These are phyloP conservation scores for Alces alces DNA, from an alignment of 2,113 vertebrate genomes.

Conservation along the genomic window DNA sequence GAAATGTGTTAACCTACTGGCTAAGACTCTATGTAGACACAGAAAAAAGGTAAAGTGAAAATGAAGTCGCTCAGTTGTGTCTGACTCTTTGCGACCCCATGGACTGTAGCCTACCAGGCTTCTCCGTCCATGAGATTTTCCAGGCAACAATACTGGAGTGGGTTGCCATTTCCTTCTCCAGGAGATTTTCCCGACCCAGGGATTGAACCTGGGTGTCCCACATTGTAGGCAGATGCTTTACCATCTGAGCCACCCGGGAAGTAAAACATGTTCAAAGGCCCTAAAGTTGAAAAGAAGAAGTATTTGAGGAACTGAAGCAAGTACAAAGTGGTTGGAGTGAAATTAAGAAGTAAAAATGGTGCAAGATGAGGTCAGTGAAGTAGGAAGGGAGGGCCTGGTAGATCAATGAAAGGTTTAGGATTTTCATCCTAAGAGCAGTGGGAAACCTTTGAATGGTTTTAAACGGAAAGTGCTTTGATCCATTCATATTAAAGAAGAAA, in stretches of 20 bases:
- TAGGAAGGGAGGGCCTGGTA: not conserved
- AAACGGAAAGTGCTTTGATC: not conserved
- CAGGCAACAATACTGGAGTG: too few species aligned
- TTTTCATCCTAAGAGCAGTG: not conserved
- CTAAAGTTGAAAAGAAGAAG: not conserved
- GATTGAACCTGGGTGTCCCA: too few species aligned
- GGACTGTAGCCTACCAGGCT: too few species aligned
- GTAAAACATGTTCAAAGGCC: not conserved
- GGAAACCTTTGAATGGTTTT: not conserved
- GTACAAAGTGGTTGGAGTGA: not conserved
- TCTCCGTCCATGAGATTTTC: too few species aligned
- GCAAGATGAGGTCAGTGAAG: not conserved
- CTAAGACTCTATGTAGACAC: not conserved
- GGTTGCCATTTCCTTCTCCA: too few species aligned
- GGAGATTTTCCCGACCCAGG: too few species aligned
- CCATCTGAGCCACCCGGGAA: too few species aligned
- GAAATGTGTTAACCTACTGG: not conserved
- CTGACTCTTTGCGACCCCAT: too few species aligned
- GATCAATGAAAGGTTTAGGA: not conserved
- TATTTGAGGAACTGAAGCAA: not conserved
- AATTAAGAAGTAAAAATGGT: conserved; percentile 4
- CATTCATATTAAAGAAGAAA: not conserved
- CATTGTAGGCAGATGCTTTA: too few species aligned
- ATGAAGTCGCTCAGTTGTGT: too few species aligned
- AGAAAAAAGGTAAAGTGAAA: not conserved